A percentile compares a stretch with the other conserved stretches of the same genome.
Conservation (phyloP, 2,113 vertebrate genomes). For the Osmerus mordax region DNA sequence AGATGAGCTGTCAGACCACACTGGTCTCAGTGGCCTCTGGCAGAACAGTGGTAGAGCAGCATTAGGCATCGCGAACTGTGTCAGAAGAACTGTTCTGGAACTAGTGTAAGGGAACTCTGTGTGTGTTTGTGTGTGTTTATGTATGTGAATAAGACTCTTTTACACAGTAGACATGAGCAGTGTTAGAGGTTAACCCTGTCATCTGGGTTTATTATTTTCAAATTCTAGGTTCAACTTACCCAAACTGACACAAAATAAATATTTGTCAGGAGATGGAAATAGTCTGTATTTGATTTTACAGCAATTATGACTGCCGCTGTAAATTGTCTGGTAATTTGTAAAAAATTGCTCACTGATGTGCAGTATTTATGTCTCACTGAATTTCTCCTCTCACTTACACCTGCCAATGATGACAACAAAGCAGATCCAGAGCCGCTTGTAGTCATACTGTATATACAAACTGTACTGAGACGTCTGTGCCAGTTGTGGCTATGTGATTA, state of each 20-base stretch:
- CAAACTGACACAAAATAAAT: conserved; percentile 49
- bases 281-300: conserved; percentile 47
- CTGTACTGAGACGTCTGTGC: neutral
- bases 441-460: neutral
- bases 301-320: conserved; percentile 27
- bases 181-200: conserved; percentile 38
- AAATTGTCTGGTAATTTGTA: conserved; percentile 38
- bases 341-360: conserved; percentile 27
- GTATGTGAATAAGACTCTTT: neutral
- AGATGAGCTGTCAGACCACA: conserved; percentile 44
- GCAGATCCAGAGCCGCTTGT: neutral
- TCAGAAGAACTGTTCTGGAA: no score
- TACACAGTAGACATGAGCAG: conserved; percentile 18
- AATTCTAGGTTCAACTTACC: conserved; percentile 31
- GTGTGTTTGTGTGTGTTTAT: conserved; percentile 12
- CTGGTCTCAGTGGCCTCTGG: conserved; percentile 67
- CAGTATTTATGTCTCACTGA: conserved; percentile 7
- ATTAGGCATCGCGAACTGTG: conserved; percentile 1
- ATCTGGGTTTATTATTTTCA: conserved; percentile 38
- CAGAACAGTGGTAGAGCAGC: conserved; percentile 57
- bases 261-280: conserved; percentile 41
- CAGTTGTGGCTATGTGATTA: conserved; percentile 18
- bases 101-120: conserved; percentile 8
- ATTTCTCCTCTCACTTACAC: conserved; percentile 14
- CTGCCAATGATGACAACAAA: conserved; percentile 38